A percentile compares a stretch with the other conserved stretches of the same genome.
Conservation (phyloP, 2,797 vertebrate species). For the Sebastes hubbsi region DNA sequence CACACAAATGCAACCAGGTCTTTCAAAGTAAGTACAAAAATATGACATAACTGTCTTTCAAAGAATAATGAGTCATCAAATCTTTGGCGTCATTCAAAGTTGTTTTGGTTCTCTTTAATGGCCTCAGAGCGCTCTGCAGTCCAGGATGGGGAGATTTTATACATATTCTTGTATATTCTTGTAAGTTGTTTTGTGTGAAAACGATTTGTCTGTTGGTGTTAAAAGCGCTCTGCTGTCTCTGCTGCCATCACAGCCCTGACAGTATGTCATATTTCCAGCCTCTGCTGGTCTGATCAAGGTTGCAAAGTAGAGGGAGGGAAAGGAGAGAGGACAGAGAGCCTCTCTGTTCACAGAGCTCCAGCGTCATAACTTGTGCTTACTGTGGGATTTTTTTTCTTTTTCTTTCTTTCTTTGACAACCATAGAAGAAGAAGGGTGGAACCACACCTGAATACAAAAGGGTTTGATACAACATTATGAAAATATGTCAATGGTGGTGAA, state of each 20-base stretch:
- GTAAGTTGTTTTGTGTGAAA: slow-evolving; percentile 44
- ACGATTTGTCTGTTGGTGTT: slow-evolving; percentile 39
- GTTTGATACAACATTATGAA: neutral
- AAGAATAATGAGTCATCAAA: slow-evolving; percentile 16
- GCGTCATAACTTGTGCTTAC: neutral
- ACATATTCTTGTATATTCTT: slow-evolving; percentile 43
- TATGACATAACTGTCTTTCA: neutral
- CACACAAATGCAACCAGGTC: slow-evolving; percentile 68
- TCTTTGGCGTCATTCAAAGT: neutral
- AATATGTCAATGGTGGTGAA: neutral
- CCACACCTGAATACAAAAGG: slow-evolving; percentile 5
- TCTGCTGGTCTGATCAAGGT: slow-evolving; percentile 51
- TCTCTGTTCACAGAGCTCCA: slow-evolving; percentile 13
- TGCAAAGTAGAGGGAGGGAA: neutral
- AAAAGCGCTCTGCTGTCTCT: slow-evolving; percentile 51
- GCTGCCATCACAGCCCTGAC: slow-evolving; percentile 27
- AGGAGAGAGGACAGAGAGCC: slow-evolving; percentile 27
- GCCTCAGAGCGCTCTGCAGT: slow-evolving; percentile 5
- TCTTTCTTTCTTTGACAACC: neutral
- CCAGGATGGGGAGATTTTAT: slow-evolving; percentile 6
- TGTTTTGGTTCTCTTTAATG: slow-evolving; percentile 20
- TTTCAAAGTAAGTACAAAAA: slow-evolving; percentile 78
- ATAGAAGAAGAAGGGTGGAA: neutral
- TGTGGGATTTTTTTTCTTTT: neutral
- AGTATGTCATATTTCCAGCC: slow-evolving; percentile 45